Percentiles rank a stretch among this genome's conserved stretches.
These are phyloP conservation scores for Desoria tigrina DNA, from an alignment of 2,888 invertebrate species.

Conservation along the genomic window DNA sequence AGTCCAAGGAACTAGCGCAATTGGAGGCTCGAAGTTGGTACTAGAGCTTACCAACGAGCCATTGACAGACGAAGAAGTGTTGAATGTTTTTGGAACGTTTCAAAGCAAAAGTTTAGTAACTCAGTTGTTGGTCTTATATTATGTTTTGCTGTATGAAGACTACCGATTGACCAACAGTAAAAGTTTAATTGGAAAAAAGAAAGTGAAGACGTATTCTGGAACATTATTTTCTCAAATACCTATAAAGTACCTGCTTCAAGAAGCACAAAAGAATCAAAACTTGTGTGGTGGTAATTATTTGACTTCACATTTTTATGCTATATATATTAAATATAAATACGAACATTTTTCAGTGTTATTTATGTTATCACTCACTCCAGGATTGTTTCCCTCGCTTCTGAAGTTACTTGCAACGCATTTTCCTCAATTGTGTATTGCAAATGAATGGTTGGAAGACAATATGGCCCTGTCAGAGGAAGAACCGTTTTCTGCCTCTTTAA, in stretches of 20 bases:
- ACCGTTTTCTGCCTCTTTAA: not conserved
- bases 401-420: slow-evolving; percentile 87
- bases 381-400: slow-evolving; percentile 84
- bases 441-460: slow-evolving; percentile 87
- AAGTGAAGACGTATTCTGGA: slow-evolving; percentile 80
- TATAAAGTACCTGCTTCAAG: slow-evolving; percentile 87
- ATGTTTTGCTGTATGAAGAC: slow-evolving; percentile 89
- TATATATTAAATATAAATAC: too few relatives aligned
- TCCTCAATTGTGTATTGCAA: slow-evolving; percentile 90
- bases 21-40: slow-evolving; percentile 61
- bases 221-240: slow-evolving; percentile 87
- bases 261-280: slow-evolving; percentile 88
- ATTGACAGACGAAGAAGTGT: slow-evolving; percentile 84
- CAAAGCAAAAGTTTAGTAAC: slow-evolving; percentile 65
- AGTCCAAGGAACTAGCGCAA: slow-evolving; percentile 63
- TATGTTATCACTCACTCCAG: too few relatives aligned
- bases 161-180: slow-evolving; percentile 64
- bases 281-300: slow-evolving; percentile 68
- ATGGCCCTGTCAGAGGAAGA: slow-evolving; percentile 28
- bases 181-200: slow-evolving; percentile 56
- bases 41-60: slow-evolving; percentile 86
- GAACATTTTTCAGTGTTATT: too few relatives aligned
- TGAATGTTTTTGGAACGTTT: slow-evolving; percentile 77
- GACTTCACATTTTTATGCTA: not conserved
- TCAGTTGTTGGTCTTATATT: slow-evolving; percentile 86